Conservation (phyloP, 2,113 vertebrate species). For the Castor canadensis region DNA sequence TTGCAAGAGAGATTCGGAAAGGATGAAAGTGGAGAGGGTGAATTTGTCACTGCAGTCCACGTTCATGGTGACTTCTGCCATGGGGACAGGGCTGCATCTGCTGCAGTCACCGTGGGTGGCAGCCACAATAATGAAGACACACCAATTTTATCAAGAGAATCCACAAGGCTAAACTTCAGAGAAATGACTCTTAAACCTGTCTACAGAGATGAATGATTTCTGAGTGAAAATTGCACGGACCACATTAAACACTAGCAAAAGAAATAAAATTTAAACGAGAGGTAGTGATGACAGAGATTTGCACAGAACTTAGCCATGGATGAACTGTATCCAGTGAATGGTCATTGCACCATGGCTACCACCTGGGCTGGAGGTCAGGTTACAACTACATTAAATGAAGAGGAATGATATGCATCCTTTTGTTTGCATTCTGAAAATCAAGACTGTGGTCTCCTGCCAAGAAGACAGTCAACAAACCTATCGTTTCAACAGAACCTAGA, state of each 20-base stretch:
- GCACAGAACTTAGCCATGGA: constrained; percentile 60
- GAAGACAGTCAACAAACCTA: neutral
- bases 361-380: constrained; percentile 8
- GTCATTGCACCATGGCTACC: neutral
- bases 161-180: neutral
- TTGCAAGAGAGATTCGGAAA: neutral
- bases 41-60: neutral
- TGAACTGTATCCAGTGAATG: constrained; percentile 46
- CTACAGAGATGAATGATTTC: neutral
- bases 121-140: neutral
- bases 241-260: constrained; percentile 22
- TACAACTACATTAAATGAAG: neutral
- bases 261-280: constrained; percentile 32
- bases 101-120: neutral
- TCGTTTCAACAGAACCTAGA: constrained; percentile 26
- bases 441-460: constrained; percentile 43
- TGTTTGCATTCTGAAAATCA: constrained; percentile 31
- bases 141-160: neutral
- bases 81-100: neutral
- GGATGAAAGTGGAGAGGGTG: neutral
- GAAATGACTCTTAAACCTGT: neutral
- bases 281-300: neutral
- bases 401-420: constrained; percentile 39
- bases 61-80: neutral
- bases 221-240: neutral